phyloP scores from a whole-genome alignment of 1,140 invertebrate species.

The Chymomyza costata region DNA sequence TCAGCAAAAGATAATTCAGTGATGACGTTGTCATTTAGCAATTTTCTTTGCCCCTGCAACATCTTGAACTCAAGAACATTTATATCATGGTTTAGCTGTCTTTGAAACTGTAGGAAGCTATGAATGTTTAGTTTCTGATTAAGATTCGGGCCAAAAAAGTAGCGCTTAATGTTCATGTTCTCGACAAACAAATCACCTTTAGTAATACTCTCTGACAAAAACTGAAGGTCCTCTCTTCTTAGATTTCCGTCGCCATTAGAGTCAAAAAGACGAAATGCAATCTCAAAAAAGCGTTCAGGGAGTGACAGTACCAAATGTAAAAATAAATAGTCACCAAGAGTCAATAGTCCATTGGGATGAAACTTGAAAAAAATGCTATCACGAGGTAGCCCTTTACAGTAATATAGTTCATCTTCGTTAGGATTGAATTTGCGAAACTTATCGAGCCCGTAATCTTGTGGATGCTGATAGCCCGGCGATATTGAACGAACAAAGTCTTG shows the following conservation, averaged over 20 bases:
- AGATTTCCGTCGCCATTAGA: conserved; percentile 11
- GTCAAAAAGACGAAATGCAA: conserved; percentile 36
- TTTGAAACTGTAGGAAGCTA: conserved; percentile 26
- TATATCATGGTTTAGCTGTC: conserved; percentile 16
- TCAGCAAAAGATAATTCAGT: conserved; percentile 34
- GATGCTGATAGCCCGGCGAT: conserved; percentile 26
- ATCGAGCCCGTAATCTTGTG: conserved; percentile 20
- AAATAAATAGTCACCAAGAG: conserved; percentile 34
- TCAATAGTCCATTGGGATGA: conserved; percentile 15
- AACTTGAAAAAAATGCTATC: conserved; percentile 38
- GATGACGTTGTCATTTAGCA: conserved; percentile 14
- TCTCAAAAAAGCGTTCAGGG: conserved; percentile 27
- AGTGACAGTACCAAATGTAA: conserved; percentile 27
- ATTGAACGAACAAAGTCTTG: conserved; percentile 42
- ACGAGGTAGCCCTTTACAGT: neutral
- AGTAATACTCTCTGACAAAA: conserved; percentile 1
- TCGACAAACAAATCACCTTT: conserved; percentile 5
- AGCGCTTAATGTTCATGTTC: conserved; percentile 3
- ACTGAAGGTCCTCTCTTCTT: conserved; percentile 6
- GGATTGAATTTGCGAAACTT: conserved; percentile 15
- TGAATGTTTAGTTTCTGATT: conserved; percentile 11
- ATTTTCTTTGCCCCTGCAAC: neutral
- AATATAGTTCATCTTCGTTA: neutral
- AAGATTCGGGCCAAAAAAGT: conserved; percentile 22
- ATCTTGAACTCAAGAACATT: conserved; percentile 30